These are phyloP conservation scores for Aulostomus chinensis DNA, from an alignment of 2,797 vertebrate genomes.

Conservation along the genomic window DNA sequence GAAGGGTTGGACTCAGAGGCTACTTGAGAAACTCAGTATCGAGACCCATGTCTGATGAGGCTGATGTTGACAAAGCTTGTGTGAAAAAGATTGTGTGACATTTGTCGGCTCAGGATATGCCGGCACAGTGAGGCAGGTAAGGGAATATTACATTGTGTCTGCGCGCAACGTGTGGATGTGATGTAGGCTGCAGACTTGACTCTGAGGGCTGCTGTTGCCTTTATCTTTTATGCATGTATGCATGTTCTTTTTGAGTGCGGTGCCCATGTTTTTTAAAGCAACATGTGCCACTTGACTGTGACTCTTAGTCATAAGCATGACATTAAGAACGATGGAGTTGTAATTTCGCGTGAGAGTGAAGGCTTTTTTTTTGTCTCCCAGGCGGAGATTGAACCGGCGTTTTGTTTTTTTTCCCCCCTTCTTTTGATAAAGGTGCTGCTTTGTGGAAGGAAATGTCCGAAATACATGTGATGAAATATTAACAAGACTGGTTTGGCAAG, in stretches of 20 bases:
- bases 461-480: conserved; percentile 91
- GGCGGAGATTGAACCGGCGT: conserved; percentile 59
- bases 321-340: conserved; percentile 56
- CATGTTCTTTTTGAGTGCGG: conserved; percentile 58
- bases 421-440: conserved; percentile 62
- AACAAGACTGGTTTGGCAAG: conserved; percentile 87
- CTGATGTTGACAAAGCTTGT: conserved; percentile 71
- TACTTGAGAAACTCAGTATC: conserved; percentile 76
- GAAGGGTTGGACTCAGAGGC: conserved; percentile 78
- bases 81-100: conserved; percentile 73
- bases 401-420: too few relatives aligned
- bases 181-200: too few relatives aligned
- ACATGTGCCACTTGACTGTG: conserved; percentile 79
- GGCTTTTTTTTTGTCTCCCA: too few relatives aligned
- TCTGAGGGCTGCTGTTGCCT: conserved; percentile 65
- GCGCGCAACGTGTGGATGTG: conserved; percentile 68
- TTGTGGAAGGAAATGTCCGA: conserved; percentile 83
- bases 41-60: conserved; percentile 72
- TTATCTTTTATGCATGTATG: conserved; percentile 67
- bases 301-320: conserved; percentile 64
- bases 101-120: conserved; percentile 70
- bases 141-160: conserved; percentile 71
- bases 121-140: conserved; percentile 72
- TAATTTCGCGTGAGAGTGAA: too few relatives aligned
- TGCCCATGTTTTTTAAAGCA: conserved; percentile 63